Evolutionary conservation across 2,888 invertebrate species (phyloP).

Genomic region (Agrilus cyanescens): DNA sequence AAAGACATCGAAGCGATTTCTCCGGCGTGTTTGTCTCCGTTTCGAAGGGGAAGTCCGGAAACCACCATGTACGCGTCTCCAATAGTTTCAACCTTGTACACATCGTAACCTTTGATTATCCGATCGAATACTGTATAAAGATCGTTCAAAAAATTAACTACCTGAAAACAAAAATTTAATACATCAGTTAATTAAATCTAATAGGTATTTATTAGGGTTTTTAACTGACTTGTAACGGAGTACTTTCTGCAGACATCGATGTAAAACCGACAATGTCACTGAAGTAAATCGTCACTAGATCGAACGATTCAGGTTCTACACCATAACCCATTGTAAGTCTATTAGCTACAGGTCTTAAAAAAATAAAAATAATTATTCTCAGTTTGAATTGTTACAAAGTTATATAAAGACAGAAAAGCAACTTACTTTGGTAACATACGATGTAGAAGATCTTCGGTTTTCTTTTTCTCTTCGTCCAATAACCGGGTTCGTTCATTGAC

Average conservation of each 20-base stretch:
- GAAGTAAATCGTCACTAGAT: constrained; percentile 91
- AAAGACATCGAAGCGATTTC: constrained; percentile 91
- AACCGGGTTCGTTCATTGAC: constrained; percentile 84
- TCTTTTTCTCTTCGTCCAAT: constrained; percentile 83
- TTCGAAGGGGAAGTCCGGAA: constrained; percentile 76
- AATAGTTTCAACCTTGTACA: constrained; percentile 95
- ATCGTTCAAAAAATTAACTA: constrained; percentile 95
- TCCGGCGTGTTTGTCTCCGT: constrained; percentile 76
- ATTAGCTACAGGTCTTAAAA: constrained; percentile 70
- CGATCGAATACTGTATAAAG: constrained; percentile 94
- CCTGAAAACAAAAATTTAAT: constrained; percentile 36
- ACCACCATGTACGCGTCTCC: constrained; percentile 78
- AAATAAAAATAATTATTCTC: constrained; percentile 19
- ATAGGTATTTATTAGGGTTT: too few relatives aligned
- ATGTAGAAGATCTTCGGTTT: constrained; percentile 84
- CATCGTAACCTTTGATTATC: constrained; percentile 93
- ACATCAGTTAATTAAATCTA: background rate
- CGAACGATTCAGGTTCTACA: constrained; percentile 87
- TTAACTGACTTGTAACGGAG: constrained; percentile 63
- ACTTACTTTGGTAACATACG: constrained; percentile 85
- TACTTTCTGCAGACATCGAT: constrained; percentile 87
- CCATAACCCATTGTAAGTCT: constrained; percentile 79
- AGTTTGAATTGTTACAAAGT: background rate
- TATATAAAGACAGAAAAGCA: background rate
- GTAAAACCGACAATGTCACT: constrained; percentile 97